Conservation (phyloP, 2,797 vertebrate genomes). For the Centropyge bicolor region DNA sequence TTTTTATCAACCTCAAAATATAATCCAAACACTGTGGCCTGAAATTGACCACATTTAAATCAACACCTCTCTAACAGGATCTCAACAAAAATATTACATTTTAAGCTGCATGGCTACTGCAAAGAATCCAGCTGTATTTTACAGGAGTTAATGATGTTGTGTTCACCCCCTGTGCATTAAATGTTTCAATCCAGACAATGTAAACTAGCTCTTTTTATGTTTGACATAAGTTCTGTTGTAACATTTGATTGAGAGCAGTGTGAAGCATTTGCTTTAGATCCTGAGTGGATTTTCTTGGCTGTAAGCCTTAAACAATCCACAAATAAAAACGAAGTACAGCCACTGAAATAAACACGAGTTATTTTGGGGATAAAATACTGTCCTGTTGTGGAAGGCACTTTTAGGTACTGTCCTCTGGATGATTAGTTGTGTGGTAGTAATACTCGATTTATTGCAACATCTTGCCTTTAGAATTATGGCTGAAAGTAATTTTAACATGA, state of each 20-base stretch:
- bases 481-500: not conserved
- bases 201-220: constrained; percentile 48
- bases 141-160: constrained; percentile 43
- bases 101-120: constrained; percentile 30
- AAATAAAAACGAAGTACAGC: constrained; percentile 69
- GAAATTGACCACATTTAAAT: constrained; percentile 12
- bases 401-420: not conserved
- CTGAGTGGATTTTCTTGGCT: constrained; percentile 62
- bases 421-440: not conserved
- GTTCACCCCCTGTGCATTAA: constrained; percentile 32
- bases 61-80: not conserved
- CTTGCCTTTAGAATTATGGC: not conserved
- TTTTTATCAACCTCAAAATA: not conserved
- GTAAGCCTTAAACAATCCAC: constrained; percentile 64
- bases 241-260: constrained; percentile 51
- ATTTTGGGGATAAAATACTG: constrained; percentile 15
- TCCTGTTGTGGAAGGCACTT: constrained; percentile 5
- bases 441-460: not conserved
- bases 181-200: constrained; percentile 43
- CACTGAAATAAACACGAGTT: constrained; percentile 44
- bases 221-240: constrained; percentile 49
- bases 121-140: constrained; percentile 36
- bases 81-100: not conserved
- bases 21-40: not conserved
- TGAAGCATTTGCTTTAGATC: constrained; percentile 52